Conservation (phyloP, 2,113 vertebrate species). For the Butastur rufipennis region DNA sequence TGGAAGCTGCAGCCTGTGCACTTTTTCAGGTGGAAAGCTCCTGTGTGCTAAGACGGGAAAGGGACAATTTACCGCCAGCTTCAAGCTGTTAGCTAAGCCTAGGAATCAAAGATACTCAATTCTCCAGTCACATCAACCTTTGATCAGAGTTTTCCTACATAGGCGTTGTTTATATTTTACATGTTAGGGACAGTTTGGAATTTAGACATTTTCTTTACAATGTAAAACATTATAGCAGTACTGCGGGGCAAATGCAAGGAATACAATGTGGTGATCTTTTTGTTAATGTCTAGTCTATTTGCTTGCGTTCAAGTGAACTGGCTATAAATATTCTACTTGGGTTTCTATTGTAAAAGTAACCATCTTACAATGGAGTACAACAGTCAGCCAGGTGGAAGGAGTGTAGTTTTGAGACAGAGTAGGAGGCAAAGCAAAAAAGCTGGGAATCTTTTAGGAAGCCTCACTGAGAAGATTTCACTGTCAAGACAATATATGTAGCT, state of each 20-base stretch:
- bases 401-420: background rate
- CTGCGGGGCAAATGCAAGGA: background rate
- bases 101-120: constrained; percentile 10
- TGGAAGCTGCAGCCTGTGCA: constrained; percentile 60
- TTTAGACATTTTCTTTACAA: background rate
- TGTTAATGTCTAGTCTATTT: background rate
- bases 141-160: background rate
- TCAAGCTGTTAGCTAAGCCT: constrained; percentile 40
- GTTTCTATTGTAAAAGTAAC: background rate
- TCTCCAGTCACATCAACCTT: background rate
- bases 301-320: background rate
- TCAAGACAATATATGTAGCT: background rate
- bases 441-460: background rate
- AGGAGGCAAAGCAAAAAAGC: background rate
- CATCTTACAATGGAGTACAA: background rate
- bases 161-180: background rate
- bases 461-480: background rate
- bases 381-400: background rate
- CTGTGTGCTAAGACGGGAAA: constrained; percentile 36
- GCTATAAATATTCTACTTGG: background rate
- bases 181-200: background rate
- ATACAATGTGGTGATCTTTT: background rate
- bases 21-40: constrained; percentile 45
- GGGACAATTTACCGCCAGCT: constrained; percentile 47
- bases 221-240: background rate